Evolutionary conservation across 1,140 invertebrate species (phyloP).

Genomic region (Drosophila varians): DNA sequence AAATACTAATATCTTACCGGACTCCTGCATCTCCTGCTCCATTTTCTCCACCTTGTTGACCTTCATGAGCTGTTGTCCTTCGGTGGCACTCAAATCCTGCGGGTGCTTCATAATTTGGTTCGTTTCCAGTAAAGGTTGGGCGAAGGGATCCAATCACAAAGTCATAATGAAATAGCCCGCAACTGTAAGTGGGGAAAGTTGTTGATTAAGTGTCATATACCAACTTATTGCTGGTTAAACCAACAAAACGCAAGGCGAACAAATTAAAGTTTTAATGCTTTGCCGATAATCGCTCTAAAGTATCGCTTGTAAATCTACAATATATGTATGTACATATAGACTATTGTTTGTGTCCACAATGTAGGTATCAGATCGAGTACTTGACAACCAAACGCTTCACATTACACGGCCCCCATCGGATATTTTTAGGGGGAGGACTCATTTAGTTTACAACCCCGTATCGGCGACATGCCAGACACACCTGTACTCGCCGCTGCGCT

Average conservation of each 20-base stretch:
- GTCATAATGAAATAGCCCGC: slow-evolving; percentile 31
- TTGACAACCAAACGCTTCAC: slow-evolving; percentile 19
- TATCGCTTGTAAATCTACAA: slow-evolving; percentile 49
- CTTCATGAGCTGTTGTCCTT: slow-evolving; percentile 69
- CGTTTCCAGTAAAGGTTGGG: background rate
- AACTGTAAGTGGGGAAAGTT: slow-evolving; percentile 45
- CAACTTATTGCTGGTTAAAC: slow-evolving; percentile 23
- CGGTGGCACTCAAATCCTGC: slow-evolving; percentile 53
- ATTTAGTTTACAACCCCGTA: slow-evolving; percentile 25
- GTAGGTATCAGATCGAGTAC: slow-evolving; percentile 24
- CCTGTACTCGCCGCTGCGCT: slow-evolving; percentile 14
- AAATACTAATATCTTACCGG: slow-evolving; percentile 34
- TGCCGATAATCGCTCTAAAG: slow-evolving; percentile 40
- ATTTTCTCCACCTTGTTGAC: slow-evolving; percentile 70
- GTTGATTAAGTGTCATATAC: slow-evolving; percentile 49
- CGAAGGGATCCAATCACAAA: slow-evolving; percentile 39
- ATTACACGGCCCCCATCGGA: slow-evolving; percentile 32
- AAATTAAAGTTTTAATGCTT: slow-evolving; percentile 51
- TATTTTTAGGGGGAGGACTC: slow-evolving; percentile 12
- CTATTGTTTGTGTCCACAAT: slow-evolving; percentile 10
- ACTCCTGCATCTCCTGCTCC: slow-evolving; percentile 63
- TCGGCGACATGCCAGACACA: slow-evolving; percentile 18
- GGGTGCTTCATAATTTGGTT: slow-evolving; percentile 63
- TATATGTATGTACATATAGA: background rate
- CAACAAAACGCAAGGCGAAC: slow-evolving; percentile 1